Conservation (phyloP, 2,888 invertebrate species). For the Psylliodes chrysocephalus region DNA sequence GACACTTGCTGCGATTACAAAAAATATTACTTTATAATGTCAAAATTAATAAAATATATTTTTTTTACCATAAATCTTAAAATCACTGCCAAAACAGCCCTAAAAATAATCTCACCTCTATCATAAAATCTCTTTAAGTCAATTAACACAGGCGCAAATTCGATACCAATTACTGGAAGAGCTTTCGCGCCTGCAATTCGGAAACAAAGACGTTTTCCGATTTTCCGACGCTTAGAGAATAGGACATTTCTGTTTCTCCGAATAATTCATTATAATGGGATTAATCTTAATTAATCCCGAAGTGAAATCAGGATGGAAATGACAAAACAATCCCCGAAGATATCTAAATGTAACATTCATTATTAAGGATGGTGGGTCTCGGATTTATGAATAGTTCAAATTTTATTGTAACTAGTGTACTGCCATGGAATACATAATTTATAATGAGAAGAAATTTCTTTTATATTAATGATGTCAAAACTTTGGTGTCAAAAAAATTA, state of each 20-base stretch:
- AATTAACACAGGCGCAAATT: constrained; percentile 26
- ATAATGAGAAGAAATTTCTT: too few relatives aligned
- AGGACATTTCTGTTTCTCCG: constrained; percentile 33
- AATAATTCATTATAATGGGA: constrained; percentile 44
- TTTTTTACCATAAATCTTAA: too few relatives aligned
- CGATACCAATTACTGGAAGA: constrained; percentile 30
- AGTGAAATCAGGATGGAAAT: constrained; percentile 39
- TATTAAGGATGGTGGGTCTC: constrained; percentile 17
- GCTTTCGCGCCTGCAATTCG: constrained; percentile 18
- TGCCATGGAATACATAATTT: background rate
- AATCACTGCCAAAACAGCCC: too few relatives aligned
- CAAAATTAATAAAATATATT: too few relatives aligned
- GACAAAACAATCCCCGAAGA: constrained; percentile 41
- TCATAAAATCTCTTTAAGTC: constrained; percentile 1
- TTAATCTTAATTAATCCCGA: constrained; percentile 45
- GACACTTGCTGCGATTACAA: too few relatives aligned
- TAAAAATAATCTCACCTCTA: background rate
- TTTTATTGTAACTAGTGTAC: background rate
- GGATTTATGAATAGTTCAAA: constrained; percentile 4
- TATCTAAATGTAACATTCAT: constrained; percentile 31
- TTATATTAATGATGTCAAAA: too few relatives aligned
- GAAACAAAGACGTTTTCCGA: constrained; percentile 43
- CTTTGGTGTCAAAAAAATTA: too few relatives aligned
- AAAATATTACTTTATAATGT: too few relatives aligned
- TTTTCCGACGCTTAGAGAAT: constrained; percentile 14